Base-by-base conservation (phyloP, 2,888 invertebrate genomes). In the Hipparchia semele region DNA sequence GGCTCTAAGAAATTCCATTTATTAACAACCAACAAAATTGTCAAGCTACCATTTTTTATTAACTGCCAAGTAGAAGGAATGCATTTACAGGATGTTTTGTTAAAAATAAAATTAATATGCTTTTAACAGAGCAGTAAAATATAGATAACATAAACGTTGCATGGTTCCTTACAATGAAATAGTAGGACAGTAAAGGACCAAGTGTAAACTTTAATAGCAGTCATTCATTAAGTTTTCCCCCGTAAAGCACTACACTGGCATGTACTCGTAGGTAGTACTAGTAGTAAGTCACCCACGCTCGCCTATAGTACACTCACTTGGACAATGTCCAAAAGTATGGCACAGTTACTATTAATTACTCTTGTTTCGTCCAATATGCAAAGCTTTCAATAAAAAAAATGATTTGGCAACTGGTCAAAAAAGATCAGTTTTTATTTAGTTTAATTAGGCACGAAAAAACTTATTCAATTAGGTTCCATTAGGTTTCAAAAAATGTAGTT, bases 251-350 rank as follows among this genome's bases (percentile, higher is more conserved):
- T 61, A 45, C 23, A 23, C 60, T 45, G n/a, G 9, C n/a, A 12
- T n/a, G 33, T 45, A 7, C n/a, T 46, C 46, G 46, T 49, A 49
- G 49, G 7, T 8, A 6, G n/a, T n/a, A 6, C 12, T 13, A 62
- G n/a, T 45, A 6, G 45, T 13, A 62, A 13, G 49, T 45, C 61
- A 39, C 7, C 62, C 46, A 13, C 1, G 62, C n/a, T 62, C 7
- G 46, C 45, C 62, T 62, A 62, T 62, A 61, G 6, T 45, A 62
- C 45, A 8, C 45, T 9, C 13, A n/a, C 13, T 49, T 62, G 62
- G 62, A 62, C 46, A 62, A n/a, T 13, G 62, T 62, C 62, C 62
- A 62, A 62, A 61, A 62, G n/a, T 13, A 12, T 13, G 7, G 62
- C 46, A 49, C 62, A 13, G n/a, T n/a, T n/a, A 12, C 23, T 13